phyloP scores from a whole-genome alignment of 2,797 vertebrate genomes.

The Scolopax rusticola region DNA sequence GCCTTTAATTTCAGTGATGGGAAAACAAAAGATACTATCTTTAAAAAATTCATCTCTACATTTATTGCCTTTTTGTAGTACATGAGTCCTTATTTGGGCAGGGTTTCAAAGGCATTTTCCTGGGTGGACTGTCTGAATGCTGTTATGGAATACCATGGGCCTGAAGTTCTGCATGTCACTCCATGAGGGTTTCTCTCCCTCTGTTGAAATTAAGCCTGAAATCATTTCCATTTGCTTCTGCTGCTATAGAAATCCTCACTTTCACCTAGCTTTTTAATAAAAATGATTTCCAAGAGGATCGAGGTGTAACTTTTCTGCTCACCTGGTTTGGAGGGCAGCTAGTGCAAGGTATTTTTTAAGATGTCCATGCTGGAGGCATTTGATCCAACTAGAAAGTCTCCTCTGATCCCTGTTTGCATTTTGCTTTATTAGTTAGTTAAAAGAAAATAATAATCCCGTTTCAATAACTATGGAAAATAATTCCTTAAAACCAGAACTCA shows the following conservation, averaged over 20 bases:
- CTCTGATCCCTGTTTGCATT: neutral
- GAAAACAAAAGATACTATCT: neutral
- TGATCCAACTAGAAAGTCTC: neutral
- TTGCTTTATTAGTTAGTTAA: neutral
- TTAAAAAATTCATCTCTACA: neutral
- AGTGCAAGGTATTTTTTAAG: neutral
- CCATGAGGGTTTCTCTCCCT: neutral
- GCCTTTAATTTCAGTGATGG: neutral
- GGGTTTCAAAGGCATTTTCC: neutral
- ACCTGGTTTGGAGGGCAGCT: neutral
- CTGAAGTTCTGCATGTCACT: neutral
- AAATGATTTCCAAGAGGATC: neutral
- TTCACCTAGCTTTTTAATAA: neutral
- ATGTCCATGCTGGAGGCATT: neutral
- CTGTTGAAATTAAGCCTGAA: neutral
- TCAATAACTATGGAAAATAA: neutral
- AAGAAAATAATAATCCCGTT: neutral
- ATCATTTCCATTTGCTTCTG: neutral
- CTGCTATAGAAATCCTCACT: neutral
- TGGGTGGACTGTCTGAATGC: neutral
- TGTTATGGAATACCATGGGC: neutral
- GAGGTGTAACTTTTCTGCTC: neutral
- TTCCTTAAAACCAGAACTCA: neutral
- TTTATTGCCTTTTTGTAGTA: neutral
- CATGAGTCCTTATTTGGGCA: neutral